Evolutionary conservation across 2,113 vertebrate genomes (phyloP).

Genomic region (Peucedramus taeniatus): DNA sequence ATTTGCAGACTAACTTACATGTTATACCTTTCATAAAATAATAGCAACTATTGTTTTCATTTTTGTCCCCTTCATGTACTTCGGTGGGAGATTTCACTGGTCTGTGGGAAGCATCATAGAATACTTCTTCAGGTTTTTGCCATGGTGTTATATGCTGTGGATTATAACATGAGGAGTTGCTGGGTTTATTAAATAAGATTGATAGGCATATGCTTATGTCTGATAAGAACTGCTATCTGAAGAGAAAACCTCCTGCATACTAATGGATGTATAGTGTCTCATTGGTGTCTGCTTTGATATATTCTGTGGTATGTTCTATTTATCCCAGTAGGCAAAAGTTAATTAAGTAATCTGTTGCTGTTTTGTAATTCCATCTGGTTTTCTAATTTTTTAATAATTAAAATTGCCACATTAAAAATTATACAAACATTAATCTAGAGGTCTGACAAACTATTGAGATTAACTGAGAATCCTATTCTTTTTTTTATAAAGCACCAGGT

Average conservation of each 20-base stretch:
- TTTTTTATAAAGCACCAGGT: background rate
- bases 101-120: background rate
- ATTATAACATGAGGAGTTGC: background rate
- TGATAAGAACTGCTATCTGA: constrained; percentile 3
- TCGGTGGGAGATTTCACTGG: background rate
- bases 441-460: background rate
- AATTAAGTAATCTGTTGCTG: constrained; percentile 52
- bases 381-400: constrained; percentile 62
- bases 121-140: background rate
- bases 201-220: background rate
- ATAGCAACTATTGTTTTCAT: background rate
- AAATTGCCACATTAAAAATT: constrained; percentile 53
- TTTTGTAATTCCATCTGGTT: constrained; percentile 52
- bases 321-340: constrained; percentile 48
- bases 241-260: constrained; percentile 25
- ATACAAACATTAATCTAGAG: constrained; percentile 26
- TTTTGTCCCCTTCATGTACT: background rate
- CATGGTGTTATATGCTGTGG: background rate
- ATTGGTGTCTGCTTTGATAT: constrained; percentile 46
- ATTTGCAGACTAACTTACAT: constrained; percentile 4
- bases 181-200: background rate
- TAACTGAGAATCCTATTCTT: background rate
- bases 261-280: constrained; percentile 18
- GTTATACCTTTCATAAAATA: background rate
- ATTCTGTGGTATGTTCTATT: constrained; percentile 48